These are phyloP conservation scores for Drosophila seguyi DNA, from an alignment of 1,140 invertebrate species.

Conservation along the genomic window DNA sequence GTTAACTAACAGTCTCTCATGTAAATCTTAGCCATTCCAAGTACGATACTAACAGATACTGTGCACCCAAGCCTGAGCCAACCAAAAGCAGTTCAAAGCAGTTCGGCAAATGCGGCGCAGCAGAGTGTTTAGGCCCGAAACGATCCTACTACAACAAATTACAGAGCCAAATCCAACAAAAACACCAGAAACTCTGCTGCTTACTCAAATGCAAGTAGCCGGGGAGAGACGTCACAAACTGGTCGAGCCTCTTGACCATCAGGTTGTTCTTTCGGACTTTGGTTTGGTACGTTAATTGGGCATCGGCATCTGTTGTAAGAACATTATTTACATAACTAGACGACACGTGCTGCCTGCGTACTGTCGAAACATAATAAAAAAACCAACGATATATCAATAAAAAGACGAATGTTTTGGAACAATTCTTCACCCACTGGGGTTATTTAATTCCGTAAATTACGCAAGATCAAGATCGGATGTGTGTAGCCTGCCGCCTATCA, in stretches of 20 bases:
- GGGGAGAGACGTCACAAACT: constrained; percentile 44
- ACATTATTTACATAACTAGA: constrained; percentile 21
- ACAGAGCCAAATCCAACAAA: constrained; percentile 2
- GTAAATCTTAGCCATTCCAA: constrained; percentile 49
- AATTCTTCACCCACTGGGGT: neutral
- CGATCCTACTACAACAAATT: constrained; percentile 24
- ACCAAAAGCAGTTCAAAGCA: constrained; percentile 60
- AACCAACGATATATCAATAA: constrained; percentile 19
- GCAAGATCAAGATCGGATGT: constrained; percentile 33
- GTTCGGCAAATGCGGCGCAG: constrained; percentile 47
- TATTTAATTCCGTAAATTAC: constrained; percentile 20
- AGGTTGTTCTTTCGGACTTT: constrained; percentile 39
- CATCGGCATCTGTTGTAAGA: constrained; percentile 15
- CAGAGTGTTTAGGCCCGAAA: constrained; percentile 42
- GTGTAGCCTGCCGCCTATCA: constrained; percentile 1
- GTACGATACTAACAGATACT: neutral
- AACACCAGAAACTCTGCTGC: constrained; percentile 16
- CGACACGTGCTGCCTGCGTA: constrained; percentile 40
- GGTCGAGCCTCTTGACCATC: constrained; percentile 47
- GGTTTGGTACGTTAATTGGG: constrained; percentile 7
- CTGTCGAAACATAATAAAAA: constrained; percentile 17
- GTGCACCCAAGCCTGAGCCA: constrained; percentile 19
- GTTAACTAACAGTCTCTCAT: constrained; percentile 47
- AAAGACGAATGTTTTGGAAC: neutral
- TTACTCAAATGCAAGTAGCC: constrained; percentile 25